Conservation (phyloP, 2,797 vertebrate genomes). For the Enteromius anoplus region DNA sequence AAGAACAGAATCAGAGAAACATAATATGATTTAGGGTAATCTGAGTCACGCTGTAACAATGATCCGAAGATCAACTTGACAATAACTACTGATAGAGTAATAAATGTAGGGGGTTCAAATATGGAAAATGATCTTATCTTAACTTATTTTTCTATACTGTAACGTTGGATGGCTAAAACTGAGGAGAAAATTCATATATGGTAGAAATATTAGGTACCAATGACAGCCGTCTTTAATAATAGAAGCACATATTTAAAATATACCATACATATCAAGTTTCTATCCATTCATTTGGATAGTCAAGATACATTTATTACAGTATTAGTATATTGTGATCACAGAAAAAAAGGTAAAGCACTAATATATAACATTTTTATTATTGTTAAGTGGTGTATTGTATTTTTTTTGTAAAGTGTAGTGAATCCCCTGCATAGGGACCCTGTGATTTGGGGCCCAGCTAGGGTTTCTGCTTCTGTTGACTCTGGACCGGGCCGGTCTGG, state of each 20-base stretch:
- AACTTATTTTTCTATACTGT: background rate
- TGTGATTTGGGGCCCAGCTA: background rate
- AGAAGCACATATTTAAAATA: background rate
- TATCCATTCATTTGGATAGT: background rate
- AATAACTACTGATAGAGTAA: background rate
- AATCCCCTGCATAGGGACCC: slow-evolving; percentile 2
- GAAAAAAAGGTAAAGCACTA: too few relatives aligned
- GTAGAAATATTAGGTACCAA: background rate
- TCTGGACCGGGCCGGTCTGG: slow-evolving; percentile 9
- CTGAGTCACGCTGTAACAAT: background rate
- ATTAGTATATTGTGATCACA: too few relatives aligned
- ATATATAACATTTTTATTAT: background rate
- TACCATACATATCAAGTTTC: background rate
- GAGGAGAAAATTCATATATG: background rate
- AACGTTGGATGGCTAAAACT: background rate
- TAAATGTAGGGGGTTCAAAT: background rate
- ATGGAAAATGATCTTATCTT: too few relatives aligned
- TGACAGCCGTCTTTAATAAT: background rate
- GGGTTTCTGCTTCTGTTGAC: slow-evolving; percentile 31
- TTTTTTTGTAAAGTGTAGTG: background rate
- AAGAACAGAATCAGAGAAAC: background rate
- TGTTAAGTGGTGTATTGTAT: background rate
- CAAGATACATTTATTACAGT: background rate
- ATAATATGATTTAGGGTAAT: slow-evolving; percentile 8
- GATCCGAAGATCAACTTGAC: slow-evolving; percentile 11